phyloP scores from a whole-genome alignment of 2,113 vertebrate species.

The Rhinoptilus africanus region DNA sequence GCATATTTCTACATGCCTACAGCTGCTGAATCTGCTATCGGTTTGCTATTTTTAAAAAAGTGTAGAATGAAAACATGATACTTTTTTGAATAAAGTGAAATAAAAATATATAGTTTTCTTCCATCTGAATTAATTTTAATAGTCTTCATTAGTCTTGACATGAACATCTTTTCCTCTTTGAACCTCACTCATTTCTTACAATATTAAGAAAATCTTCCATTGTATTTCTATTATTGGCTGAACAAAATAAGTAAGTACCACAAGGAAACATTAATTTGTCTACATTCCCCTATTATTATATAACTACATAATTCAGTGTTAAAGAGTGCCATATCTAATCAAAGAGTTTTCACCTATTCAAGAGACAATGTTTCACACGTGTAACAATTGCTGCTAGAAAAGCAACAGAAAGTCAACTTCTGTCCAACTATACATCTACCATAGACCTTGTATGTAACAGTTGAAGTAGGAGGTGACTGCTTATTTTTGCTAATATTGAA shows the following conservation, averaged over 20 bases:
- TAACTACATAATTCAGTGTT: neutral
- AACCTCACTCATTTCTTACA: neutral
- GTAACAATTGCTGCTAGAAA: neutral
- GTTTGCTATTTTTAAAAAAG: neutral
- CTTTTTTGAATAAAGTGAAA: neutral
- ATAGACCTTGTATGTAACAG: neutral
- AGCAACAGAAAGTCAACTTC: neutral
- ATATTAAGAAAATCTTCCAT: neutral
- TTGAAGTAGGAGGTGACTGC: neutral
- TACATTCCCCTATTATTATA: neutral
- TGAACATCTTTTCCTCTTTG: neutral
- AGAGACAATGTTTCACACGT: neutral
- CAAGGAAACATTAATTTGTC: neutral
- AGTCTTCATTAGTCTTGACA: neutral
- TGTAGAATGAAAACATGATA: neutral
- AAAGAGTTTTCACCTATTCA: neutral
- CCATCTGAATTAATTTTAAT: neutral
- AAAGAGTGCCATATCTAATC: neutral
- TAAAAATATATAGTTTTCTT: neutral
- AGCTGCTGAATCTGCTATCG: neutral
- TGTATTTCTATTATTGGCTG: neutral
- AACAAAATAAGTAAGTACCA: neutral
- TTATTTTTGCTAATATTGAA: neutral
- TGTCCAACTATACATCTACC: neutral
- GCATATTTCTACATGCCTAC: neutral